Evolutionary conservation across 1,140 invertebrate species (phyloP), one percentile per base, ranked within the genome.

Genomic region (Pantala flavescens): DNA sequence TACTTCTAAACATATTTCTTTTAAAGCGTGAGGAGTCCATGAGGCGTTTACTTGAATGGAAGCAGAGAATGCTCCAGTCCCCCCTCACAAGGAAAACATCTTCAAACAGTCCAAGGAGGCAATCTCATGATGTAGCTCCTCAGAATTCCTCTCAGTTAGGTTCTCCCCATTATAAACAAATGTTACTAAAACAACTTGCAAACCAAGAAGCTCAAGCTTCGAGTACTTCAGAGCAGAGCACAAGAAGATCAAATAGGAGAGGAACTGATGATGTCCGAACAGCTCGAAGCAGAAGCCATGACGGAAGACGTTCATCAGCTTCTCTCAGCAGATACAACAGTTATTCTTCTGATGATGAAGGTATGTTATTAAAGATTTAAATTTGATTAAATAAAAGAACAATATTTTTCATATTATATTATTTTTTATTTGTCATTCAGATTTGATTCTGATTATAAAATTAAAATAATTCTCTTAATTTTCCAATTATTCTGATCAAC

Each of bases 1-100:
- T 7, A 7, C 9, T 71, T 24, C 71, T 55, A 55, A 36, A 12
- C 1, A 36, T 76, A 12, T 74, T 49, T 76, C 70, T 24, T 76
- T 78, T 79, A 23, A 81, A 91, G 89, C 86, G 92, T 28, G 93
- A 95, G 84, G 93, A 95, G 83, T 95, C 93, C 7, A 95, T 96
- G 93, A 94, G 93, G 83, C 86, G 94, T 16, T 82, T 96, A 75
- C 82, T 95, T 14, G 93, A 95, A 83, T 96, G 94, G 94, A 96
- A 96, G 81, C 93, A 96, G 82, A 86, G 93, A 79, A 96, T 96
- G 94, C 83, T 95, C 76, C 93, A 95, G 81, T 93, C 91, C 23
- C 93, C 94, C 16, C 81, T 95, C 74, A 94, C 93, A 23, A 86
- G 92, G 74, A 72, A 72, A 24, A 23, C 75, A 23, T 72, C 71